Percentiles rank a stretch among this genome's conserved stretches.
Evolutionary conservation across 1,140 invertebrate species (phyloP).

Genomic region (Bombus superbus): DNA sequence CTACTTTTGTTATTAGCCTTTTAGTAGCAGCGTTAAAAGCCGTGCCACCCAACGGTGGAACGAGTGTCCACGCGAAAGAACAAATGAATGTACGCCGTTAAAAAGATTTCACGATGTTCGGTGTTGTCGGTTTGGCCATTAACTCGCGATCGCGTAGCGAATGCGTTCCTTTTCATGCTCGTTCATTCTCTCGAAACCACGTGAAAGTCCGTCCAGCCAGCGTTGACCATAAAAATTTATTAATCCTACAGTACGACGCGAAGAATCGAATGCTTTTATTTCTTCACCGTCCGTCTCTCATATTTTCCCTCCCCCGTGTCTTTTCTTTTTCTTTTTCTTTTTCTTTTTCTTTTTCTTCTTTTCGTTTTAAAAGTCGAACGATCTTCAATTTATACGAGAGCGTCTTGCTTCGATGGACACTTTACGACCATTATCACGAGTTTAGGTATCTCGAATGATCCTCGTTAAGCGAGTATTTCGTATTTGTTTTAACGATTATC

Average conservation of each 20-base stretch:
- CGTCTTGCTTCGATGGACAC: too few species aligned
- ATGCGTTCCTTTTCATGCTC: slow-evolving; percentile 21
- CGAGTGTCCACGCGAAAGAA: not conserved
- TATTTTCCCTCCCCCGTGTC: too few species aligned
- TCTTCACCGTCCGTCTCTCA: not conserved
- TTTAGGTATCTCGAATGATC: not conserved
- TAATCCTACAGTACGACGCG: not conserved
- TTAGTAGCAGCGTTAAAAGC: not conserved
- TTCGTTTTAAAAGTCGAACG: not conserved
- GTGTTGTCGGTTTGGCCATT: slow-evolving; percentile 4
- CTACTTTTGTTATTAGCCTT: not conserved
- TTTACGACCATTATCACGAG: not conserved
- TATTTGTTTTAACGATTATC: not conserved
- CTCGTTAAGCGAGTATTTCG: not conserved
- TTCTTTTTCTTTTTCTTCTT: not conserved
- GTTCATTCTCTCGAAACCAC: not conserved
- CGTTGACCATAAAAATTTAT: slow-evolving; percentile 12
- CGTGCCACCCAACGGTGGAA: not conserved
- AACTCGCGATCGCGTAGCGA: slow-evolving; percentile 13
- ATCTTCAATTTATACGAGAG: too few species aligned
- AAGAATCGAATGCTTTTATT: not conserved
- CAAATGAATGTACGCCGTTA: not conserved
- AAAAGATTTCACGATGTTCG: slow-evolving; percentile 1
- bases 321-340: not conserved
- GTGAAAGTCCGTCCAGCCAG: slow-evolving; percentile 22